Conservation (phyloP, 1,140 invertebrate genomes). For the Eueides isabella region DNA sequence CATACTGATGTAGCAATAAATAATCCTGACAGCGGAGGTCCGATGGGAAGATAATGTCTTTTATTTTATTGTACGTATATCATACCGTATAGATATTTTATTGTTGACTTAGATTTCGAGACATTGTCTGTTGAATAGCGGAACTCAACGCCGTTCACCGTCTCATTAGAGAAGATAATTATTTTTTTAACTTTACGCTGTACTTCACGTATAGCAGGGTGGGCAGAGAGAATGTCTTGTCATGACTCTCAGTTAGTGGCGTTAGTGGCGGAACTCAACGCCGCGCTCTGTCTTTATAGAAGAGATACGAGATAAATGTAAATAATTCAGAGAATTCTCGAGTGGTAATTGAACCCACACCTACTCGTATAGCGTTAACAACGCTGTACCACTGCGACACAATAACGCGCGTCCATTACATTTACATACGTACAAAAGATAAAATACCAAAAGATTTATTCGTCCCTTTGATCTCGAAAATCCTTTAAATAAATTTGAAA, state of each 20-base stretch:
- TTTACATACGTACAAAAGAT: neutral
- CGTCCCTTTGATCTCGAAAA: slow-evolving; percentile 12
- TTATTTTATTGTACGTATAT: neutral
- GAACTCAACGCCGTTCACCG: neutral
- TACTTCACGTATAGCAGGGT: too few relatives aligned
- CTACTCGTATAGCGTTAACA: too few relatives aligned
- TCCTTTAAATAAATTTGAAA: slow-evolving; percentile 4
- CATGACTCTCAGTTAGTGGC: too few relatives aligned
- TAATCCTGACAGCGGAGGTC: slow-evolving; percentile 28
- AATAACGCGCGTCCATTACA: neutral
- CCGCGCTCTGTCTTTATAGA: neutral
- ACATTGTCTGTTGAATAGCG: neutral
- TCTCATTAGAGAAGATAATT: too few relatives aligned
- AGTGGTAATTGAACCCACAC: neutral
- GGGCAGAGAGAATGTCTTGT: too few relatives aligned
- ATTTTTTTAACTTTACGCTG: too few relatives aligned
- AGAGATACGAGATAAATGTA: neutral
- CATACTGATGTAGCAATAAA: slow-evolving; percentile 4
- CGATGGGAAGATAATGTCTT: slow-evolving; percentile 24
- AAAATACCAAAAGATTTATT: neutral
- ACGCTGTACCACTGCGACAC: neutral
- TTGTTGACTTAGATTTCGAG: neutral
- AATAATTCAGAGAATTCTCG: neutral
- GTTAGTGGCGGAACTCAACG: too few relatives aligned
- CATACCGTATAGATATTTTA: neutral